These are phyloP conservation scores for Podotricha telesiphe DNA, from an alignment of 2,888 invertebrate species.

Conservation along the genomic window DNA sequence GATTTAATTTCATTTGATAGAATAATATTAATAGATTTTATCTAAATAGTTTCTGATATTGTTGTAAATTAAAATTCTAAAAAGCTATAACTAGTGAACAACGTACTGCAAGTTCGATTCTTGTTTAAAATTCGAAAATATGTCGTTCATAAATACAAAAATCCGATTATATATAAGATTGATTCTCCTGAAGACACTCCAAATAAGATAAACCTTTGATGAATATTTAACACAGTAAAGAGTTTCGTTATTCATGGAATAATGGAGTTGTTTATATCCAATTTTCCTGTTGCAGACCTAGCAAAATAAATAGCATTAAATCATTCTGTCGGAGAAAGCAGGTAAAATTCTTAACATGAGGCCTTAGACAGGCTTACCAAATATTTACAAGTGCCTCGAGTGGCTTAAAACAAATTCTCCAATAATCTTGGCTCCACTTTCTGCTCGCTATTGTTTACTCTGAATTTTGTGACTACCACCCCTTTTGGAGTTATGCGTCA, in stretches of 20 bases:
- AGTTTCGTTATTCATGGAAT: conserved; percentile 35
- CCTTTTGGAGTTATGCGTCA: conserved; percentile 47
- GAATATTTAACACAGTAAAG: conserved; percentile 20
- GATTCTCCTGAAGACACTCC: conserved; percentile 10
- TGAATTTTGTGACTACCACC: conserved; percentile 73
- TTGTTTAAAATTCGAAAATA: background rate
- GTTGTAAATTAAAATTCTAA: background rate
- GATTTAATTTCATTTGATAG: conserved; percentile 43
- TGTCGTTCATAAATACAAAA: background rate
- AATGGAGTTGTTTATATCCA: conserved; percentile 41
- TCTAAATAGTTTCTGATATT: background rate
- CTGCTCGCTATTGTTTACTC: conserved; percentile 73
- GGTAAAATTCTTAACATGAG: conserved; percentile 65
- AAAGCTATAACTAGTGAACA: too few species aligned
- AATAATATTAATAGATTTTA: conserved; percentile 28
- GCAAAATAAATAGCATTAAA: conserved; percentile 68
- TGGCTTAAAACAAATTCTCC: conserved; percentile 82
- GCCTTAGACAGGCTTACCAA: conserved; percentile 75
- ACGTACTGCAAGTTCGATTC: background rate
- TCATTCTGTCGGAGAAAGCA: conserved; percentile 59
- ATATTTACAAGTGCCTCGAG: conserved; percentile 79
- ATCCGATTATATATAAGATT: conserved; percentile 13
- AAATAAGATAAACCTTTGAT: conserved; percentile 25
- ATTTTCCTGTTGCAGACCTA: conserved; percentile 44
- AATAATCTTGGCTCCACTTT: conserved; percentile 76